phyloP scores from a whole-genome alignment of 2,888 invertebrate genomes.

The Agrotis puta region DNA sequence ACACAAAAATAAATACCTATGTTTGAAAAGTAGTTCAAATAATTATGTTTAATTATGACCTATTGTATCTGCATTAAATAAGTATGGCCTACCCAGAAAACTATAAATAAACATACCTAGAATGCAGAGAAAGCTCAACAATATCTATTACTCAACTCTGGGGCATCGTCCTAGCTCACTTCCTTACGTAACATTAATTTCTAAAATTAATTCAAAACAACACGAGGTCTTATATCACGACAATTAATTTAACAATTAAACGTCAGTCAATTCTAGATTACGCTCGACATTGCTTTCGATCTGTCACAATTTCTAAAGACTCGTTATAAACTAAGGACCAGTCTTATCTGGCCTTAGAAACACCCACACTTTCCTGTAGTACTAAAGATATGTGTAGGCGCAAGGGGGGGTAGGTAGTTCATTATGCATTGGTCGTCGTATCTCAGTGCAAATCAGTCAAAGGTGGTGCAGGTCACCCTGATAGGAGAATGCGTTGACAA shows the following conservation, averaged over 20 bases:
- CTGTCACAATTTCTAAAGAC: constrained; percentile 76
- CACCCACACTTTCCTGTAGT: constrained; percentile 27
- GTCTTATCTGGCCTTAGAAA: constrained; percentile 62
- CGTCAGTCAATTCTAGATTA: constrained; percentile 76
- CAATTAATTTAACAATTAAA: constrained; percentile 81
- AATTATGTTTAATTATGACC: background rate
- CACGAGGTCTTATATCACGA: constrained; percentile 71
- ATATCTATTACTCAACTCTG: constrained; percentile 26
- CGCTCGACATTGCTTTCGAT: constrained; percentile 73
- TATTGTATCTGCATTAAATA: background rate
- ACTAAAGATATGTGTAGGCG: constrained; percentile 23
- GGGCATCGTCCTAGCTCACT: constrained; percentile 58
- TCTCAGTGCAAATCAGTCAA: constrained; percentile 84
- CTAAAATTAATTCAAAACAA: constrained; percentile 71
- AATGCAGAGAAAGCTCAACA: constrained; percentile 8
- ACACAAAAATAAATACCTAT: too few species aligned
- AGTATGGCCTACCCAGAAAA: background rate
- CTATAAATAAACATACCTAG: background rate
- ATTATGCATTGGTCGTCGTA: constrained; percentile 69
- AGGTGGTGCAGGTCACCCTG: constrained; percentile 81
- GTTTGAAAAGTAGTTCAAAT: too few species aligned
- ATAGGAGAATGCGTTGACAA: constrained; percentile 79
- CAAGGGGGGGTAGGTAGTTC: constrained; percentile 64
- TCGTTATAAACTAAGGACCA: constrained; percentile 66
- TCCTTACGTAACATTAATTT: constrained; percentile 66